Base-by-base conservation (phyloP, 35 echinoderm and acorn worm species). In the Heliocidaris erythrogramma region DNA sequence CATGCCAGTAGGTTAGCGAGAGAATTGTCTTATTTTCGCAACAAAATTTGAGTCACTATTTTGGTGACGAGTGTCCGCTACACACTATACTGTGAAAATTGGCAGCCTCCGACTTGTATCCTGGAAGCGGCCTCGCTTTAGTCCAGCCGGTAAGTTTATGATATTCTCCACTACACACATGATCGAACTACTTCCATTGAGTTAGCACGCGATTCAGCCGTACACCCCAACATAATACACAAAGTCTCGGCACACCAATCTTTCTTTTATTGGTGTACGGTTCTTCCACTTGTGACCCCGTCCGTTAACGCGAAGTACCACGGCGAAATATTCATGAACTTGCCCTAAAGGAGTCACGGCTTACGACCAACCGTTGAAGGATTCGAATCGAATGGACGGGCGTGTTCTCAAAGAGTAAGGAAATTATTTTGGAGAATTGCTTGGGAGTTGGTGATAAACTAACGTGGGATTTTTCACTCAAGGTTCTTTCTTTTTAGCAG, bases 341-440 rank as follows among this genome's bases (percentile, higher is more conserved):
- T 92, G 91, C 91, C 91, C 91, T 48, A 30, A 49, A 92, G 91
- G 91, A 92, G 91, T 92, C 29, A 50, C 91, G 48, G 47, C 47
- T 92, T 47, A 89, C 87, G 29, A 92, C 50, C 91, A 24, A 59
- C 91, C 91, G 49, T 92, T 92, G 91, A 59, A 92, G 91, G 91
- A 92, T 92, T 92, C 91, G 50, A 92, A 56, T 92, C 49, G 30
- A 92, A 92, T 48, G 49, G 91, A 92, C 91, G 91, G 91, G 91
- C 91, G 91, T 92, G 91, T 92, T 52, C 91, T 48, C 49, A 92
- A 92, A 92, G 91, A 92, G 91, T 92, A 92, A 92, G 91, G 91
- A 92, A 92, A 92, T 92, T 52, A 92, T 92, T 92, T 92, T 92
- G 91, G 91, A 92, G 91, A 92, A 92, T 92, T 92, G 91, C 91